Evolutionary conservation across 2,888 invertebrate genomes (phyloP).

Genomic region (Lithophane semibrunnea): DNA sequence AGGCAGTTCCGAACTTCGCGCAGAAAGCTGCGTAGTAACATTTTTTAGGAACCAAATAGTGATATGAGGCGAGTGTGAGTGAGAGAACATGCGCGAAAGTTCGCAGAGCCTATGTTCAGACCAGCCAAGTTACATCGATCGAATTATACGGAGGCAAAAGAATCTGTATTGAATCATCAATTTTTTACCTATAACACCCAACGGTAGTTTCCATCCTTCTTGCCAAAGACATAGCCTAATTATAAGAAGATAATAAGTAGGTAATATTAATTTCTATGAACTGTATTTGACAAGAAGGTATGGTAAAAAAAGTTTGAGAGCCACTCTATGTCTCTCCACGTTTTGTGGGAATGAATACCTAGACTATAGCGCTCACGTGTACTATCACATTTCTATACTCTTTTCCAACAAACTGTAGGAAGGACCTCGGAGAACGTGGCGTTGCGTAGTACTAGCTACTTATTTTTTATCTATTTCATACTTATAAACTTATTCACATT

Average conservation of each 20-base stretch:
- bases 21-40: too few relatives aligned
- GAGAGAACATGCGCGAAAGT: too few relatives aligned
- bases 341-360: conserved; percentile 62
- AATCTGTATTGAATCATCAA: too few relatives aligned
- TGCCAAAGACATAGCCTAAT: not conserved
- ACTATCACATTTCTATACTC: conserved; percentile 59
- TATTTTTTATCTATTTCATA: not conserved
- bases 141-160: too few relatives aligned
- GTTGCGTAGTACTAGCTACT: not conserved
- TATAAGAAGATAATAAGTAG: too few relatives aligned
- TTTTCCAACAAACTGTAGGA: not conserved
- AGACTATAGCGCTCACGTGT: conserved; percentile 71
- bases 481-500: too few relatives aligned
- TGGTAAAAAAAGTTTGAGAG: conserved; percentile 61
- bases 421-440: conserved; percentile 3
- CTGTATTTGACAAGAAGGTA: not conserved
- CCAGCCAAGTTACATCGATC: too few relatives aligned
- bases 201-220: not conserved
- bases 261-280: not conserved
- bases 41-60: too few relatives aligned
- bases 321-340: conserved; percentile 61
- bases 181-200: not conserved
- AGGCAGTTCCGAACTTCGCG: too few relatives aligned
- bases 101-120: too few relatives aligned
- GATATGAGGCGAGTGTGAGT: too few relatives aligned